Evolutionary conservation across 2,888 invertebrate species (phyloP), one percentile per base, ranked within the genome.

Genomic region (Dolichomitus sp.): DNA sequence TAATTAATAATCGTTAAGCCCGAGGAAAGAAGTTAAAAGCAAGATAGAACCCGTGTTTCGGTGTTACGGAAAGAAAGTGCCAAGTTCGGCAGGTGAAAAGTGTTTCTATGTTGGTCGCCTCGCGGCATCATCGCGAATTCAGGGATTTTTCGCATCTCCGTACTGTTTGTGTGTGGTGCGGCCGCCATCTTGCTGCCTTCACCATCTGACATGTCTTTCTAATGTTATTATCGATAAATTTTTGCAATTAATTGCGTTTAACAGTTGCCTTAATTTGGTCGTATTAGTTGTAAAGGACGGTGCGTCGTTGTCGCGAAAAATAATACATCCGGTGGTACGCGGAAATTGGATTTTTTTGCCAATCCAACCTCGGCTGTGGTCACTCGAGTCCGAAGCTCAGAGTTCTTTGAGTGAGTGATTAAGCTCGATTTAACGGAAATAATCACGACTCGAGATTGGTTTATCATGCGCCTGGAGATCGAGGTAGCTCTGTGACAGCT

Each of bases 211-310:
- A 91, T 92, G 90, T 91, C 91, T 91, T 89, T 91, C 90, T 92
- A 90, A 91, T 92, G 92, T 91, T 91, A 91, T 91, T 91, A 91
- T 91, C 92, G 90, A 90, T 88, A 87, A 88, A 88, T 61, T 87
- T 85, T 82, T 74, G 59, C 73, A 52, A 83, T 68, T 68, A 85
- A 81, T 81, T 83, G 80, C 45, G 79, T 79, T 78, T 57, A 61
- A 83, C 79, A 80, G 79, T 80, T 69, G 73, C 72, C 74, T 77
- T 78, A 66, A 68, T 68, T 72, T 48, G 54, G 42, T 63, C 40
- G 52, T 63, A 37, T 4, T 59, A 30, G n/a, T 66, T 37, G 27
- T 37, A 30, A 57, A 9, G 12, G 52, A 68, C 54, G 45, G 19
- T 27, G n/a, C 33, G 68, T 17, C n/a, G 48, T 80, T 52, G 33